phyloP scores from a whole-genome alignment of 2,888 invertebrate species.

The Trichopria drosophilae region DNA sequence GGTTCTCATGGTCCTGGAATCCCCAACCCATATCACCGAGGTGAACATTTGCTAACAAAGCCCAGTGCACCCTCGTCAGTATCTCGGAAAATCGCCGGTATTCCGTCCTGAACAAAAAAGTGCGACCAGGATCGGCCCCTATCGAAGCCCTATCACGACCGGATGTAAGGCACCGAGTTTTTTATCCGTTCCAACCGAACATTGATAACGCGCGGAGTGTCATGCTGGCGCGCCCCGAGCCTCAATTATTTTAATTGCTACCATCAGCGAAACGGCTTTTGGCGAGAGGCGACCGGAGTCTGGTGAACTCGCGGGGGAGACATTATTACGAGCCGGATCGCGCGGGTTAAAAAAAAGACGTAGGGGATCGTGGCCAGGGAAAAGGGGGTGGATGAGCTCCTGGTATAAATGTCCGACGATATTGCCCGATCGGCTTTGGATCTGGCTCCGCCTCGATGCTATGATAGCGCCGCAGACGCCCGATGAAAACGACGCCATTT shows the following conservation, averaged over 20 bases:
- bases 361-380: conserved; percentile 5
- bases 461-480: neutral
- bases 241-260: conserved; percentile 51
- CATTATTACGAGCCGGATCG: conserved; percentile 16
- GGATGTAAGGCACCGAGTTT: no score
- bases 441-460: conserved; percentile 7
- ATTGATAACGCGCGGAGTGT: conserved; percentile 31
- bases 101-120: no score
- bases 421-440: conserved; percentile 29
- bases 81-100: no score
- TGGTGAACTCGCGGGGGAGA: conserved; percentile 10
- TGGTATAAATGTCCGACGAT: conserved; percentile 9
- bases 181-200: no score
- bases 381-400: neutral
- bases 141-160: no score
- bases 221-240: conserved; percentile 30
- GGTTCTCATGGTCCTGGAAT: no score
- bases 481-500: conserved; percentile 8
- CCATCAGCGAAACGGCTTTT: conserved; percentile 42
- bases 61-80: no score
- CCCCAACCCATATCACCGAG: no score
- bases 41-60: no score
- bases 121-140: no score
- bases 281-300: no score
- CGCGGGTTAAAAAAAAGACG: conserved; percentile 1